These are phyloP conservation scores for Stichopus horrens DNA, from an alignment of 53 echinoderm and acorn worm species.

Conservation along the genomic window DNA sequence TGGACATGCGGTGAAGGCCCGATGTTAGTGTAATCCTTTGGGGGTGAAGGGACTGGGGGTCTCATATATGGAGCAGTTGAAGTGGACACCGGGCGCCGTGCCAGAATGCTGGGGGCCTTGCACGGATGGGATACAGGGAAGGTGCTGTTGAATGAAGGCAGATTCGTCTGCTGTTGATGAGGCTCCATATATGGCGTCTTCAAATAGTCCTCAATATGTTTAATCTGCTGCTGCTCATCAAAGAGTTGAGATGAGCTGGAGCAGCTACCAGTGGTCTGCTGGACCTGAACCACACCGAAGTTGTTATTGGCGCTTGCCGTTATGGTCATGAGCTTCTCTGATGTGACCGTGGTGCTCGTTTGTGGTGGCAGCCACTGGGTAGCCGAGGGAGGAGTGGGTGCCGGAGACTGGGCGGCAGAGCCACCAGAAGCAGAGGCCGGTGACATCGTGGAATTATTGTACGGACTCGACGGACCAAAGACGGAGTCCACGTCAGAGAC, in stretches of 20 bases:
- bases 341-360: background rate
- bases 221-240: background rate
- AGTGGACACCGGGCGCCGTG: background rate
- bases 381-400: background rate
- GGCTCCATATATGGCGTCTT: background rate
- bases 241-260: background rate
- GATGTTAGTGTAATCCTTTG: background rate
- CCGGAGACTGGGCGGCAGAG: constrained; percentile 8
- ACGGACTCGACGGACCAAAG: constrained; percentile 16
- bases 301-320: background rate
- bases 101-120: background rate
- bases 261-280: background rate
- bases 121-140: background rate
- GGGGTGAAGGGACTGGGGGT: background rate
- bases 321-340: background rate
- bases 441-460: constrained; percentile 15
- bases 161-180: background rate
- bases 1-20: background rate
- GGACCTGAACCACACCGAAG: constrained; percentile 29
- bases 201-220: background rate
- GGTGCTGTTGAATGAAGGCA: background rate
- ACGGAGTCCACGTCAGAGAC: constrained; percentile 11
- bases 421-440: constrained; percentile 18
- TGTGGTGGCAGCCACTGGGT: constrained; percentile 15
- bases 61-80: background rate